phyloP scores from a whole-genome alignment of 2,113 vertebrate genomes.

The Syngnathoides biaculeatus region DNA sequence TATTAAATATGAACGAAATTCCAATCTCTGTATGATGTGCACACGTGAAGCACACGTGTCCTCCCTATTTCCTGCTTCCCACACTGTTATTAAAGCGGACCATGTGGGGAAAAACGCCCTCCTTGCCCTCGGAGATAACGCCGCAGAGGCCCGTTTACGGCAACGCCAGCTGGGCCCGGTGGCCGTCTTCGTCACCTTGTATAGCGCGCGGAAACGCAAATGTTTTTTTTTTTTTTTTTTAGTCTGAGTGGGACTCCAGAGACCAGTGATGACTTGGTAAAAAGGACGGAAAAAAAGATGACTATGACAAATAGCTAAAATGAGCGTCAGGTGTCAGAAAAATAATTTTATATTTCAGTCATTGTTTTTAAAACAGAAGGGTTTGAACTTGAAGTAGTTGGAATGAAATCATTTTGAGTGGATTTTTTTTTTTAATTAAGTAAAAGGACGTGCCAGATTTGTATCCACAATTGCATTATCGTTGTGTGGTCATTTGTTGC shows the following conservation, averaged over 20 bases:
- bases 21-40: neutral
- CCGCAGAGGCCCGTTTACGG: slow-evolving; percentile 57
- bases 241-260: slow-evolving; percentile 57
- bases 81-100: slow-evolving; percentile 69
- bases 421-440: too few relatives aligned
- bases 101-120: slow-evolving; percentile 75
- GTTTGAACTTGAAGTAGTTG: too few relatives aligned
- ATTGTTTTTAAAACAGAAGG: too few relatives aligned
- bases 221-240: too few relatives aligned
- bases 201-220: slow-evolving; percentile 53
- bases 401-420: too few relatives aligned
- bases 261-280: slow-evolving; percentile 52
- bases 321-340: slow-evolving; percentile 1
- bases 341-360: too few relatives aligned
- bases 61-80: slow-evolving; percentile 60
- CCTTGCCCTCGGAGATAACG: slow-evolving; percentile 64
- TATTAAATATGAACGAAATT: neutral
- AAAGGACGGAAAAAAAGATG: slow-evolving; percentile 38
- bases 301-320: slow-evolving; percentile 40
- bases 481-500: neutral
- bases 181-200: slow-evolving; percentile 71
- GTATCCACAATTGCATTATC: too few relatives aligned
- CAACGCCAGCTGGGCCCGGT: slow-evolving; percentile 70
- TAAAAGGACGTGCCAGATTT: too few relatives aligned
- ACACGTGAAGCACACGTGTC: slow-evolving; percentile 18